Percentiles rank a stretch among this genome's conserved stretches.
Conservation (phyloP, 2,888 invertebrate species). For the Lamellibrachia columna region DNA sequence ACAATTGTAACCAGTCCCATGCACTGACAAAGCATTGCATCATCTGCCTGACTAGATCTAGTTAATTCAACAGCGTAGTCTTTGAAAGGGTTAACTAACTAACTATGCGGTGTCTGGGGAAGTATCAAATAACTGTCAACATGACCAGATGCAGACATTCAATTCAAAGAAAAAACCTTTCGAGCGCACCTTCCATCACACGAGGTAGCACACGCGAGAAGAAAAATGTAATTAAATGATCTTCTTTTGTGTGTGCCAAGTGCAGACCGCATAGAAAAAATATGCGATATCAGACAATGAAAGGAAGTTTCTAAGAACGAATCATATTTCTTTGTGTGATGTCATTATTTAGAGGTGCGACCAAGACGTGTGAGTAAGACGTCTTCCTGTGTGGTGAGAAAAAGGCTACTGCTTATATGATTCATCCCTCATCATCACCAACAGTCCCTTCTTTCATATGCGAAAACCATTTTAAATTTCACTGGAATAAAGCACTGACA, state of each 20-base stretch:
- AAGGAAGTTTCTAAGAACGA: not conserved
- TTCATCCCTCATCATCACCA: not conserved
- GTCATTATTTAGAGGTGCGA: not conserved
- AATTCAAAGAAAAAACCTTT: not conserved
- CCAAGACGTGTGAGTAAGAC: not conserved
- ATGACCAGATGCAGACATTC: not conserved
- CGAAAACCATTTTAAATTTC: conserved; percentile 6
- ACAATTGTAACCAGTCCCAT: no score
- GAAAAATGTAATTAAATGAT: not conserved
- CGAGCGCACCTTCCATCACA: not conserved
- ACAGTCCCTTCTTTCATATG: not conserved
- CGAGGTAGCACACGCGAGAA: not conserved
- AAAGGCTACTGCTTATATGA: not conserved
- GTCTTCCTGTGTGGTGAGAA: not conserved
- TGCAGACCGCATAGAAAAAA: not conserved
- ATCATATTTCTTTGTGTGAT: not conserved
- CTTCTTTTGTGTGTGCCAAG: not conserved
- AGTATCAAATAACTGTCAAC: conserved; percentile 5
- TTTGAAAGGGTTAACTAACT: not conserved
- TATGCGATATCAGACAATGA: not conserved
- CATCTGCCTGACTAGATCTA: no score
- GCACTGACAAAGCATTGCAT: no score
- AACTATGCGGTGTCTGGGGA: not conserved
- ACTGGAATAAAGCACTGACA: not conserved
- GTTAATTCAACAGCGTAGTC: no score